Base-by-base conservation (phyloP, 2,888 invertebrate species). In the Lysandra bellargus region DNA sequence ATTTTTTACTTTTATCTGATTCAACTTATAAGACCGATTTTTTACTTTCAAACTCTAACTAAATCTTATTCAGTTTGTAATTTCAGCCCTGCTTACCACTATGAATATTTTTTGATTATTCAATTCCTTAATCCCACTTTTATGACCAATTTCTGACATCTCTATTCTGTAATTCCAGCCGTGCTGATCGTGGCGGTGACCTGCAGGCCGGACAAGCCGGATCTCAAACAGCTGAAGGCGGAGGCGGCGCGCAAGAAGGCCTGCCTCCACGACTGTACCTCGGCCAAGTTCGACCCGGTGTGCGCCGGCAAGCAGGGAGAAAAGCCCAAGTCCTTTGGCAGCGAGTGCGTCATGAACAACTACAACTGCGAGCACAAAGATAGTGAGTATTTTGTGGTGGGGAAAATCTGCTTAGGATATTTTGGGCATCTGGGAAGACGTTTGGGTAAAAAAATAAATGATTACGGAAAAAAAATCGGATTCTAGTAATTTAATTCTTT, bases 361-460 rank as follows among this genome's bases (percentile, higher is more conserved):
- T 95, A 96, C 87, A 96, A 96, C 84, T 96, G 96, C 88, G 96
- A 96, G 85, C 92, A 95, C 84, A 95, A 95, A 84, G 95, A 95
- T 76, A 95, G 96, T 96, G 30, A 64, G 64, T 64, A 12, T 2
- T 64, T 23, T 23, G 9, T 49, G 2, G 9, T 0, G 49, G 9
- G 2, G 9, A 49, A 44, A 49, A 49, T 49, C 44, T 44, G 0
- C 44, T 44, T 2, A 44, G 49, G 9, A 49, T 49, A 49, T 49
- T 49, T 49, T 44, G 44, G 44, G 9, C 44, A 44, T 44, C 44
- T 44, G 44, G 40, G 44, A 44, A 44, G 7, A 44, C 44, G 44
- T 44, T 44, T 44, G 44, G 44, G 6, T 4, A 44, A 6, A 44
- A 1, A 44, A 44, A 44, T 7, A 44, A 40, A 7, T 44, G 44